A percentile compares a stretch with the other conserved stretches of the same genome.
Conservation (phyloP, 2,888 invertebrate genomes). For the Gymnoscelis rufifasciata region DNA sequence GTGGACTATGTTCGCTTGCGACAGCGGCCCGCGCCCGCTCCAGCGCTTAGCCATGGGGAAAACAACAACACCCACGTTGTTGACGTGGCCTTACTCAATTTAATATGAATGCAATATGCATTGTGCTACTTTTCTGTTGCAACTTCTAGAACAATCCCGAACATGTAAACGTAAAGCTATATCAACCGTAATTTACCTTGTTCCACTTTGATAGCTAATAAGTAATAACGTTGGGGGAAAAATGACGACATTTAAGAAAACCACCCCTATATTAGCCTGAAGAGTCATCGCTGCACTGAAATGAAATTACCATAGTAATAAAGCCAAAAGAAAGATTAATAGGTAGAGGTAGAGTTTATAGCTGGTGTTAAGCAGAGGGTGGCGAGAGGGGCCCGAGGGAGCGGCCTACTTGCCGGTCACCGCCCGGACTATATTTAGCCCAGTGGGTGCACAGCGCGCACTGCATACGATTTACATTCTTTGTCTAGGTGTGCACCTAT, state of each 20-base stretch:
- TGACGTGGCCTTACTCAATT: conserved; percentile 46
- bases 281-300: conserved; percentile 9
- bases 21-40: conserved; percentile 46
- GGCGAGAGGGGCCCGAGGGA: conserved; percentile 36
- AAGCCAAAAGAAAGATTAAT: conserved; percentile 27
- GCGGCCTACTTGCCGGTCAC: conserved; percentile 66
- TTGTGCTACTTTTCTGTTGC: conserved; percentile 42
- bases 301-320: conserved; percentile 22
- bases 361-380: conserved; percentile 28
- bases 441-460: conserved; percentile 55
- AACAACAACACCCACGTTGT: conserved; percentile 53
- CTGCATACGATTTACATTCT: conserved; percentile 57
- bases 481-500: conserved; percentile 34
- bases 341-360: conserved; percentile 28
- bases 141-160: conserved; percentile 31
- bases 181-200: too few species aligned
- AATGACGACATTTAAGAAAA: too few species aligned
- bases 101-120: conserved; percentile 46
- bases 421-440: conserved; percentile 72
- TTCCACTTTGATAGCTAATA: too few species aligned
- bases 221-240: too few species aligned
- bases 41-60: conserved; percentile 52
- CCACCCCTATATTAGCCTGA: neutral
- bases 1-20: conserved; percentile 41
- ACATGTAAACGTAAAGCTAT: neutral